Percentiles rank a stretch among this genome's conserved stretches.
phyloP scores from a whole-genome alignment of 1,140 invertebrate genomes.

The Bathynomus jamesi region DNA sequence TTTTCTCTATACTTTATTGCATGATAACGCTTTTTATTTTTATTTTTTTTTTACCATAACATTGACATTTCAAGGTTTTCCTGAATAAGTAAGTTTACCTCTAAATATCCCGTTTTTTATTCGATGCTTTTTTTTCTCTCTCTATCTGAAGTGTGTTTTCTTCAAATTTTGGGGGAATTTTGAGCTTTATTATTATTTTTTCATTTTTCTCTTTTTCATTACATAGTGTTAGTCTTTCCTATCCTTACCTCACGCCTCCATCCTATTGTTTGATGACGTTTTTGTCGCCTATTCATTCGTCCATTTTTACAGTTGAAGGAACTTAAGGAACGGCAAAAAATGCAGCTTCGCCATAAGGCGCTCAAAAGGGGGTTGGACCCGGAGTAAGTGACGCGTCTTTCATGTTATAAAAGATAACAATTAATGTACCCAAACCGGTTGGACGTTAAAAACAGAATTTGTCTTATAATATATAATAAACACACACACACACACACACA shows the following conservation, averaged over 20 bases:
- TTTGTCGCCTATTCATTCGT: too few relatives aligned
- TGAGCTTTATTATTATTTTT: too few relatives aligned
- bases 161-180: background rate
- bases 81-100: too few relatives aligned
- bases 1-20: too few relatives aligned
- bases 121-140: background rate
- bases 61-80: too few relatives aligned
- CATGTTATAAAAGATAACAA: background rate
- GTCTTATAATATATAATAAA: too few relatives aligned
- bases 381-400: conserved; percentile 50
- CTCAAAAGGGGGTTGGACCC: conserved; percentile 92
- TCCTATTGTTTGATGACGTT: background rate
- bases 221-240: too few relatives aligned
- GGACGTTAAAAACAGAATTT: too few relatives aligned
- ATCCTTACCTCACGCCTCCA: background rate
- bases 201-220: too few relatives aligned
- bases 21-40: too few relatives aligned
- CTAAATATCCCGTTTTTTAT: background rate
- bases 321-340: conserved; percentile 48
- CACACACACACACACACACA: too few relatives aligned
- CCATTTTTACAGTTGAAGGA: conserved; percentile 48
- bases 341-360: conserved; percentile 68
- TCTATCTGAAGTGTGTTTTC: background rate
- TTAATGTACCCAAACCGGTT: background rate
- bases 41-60: too few relatives aligned